Evolutionary conservation across 2,113 vertebrate genomes (phyloP), one percentile per base, ranked within the genome.

Genomic region (Pygoscelis antarcticus): DNA sequence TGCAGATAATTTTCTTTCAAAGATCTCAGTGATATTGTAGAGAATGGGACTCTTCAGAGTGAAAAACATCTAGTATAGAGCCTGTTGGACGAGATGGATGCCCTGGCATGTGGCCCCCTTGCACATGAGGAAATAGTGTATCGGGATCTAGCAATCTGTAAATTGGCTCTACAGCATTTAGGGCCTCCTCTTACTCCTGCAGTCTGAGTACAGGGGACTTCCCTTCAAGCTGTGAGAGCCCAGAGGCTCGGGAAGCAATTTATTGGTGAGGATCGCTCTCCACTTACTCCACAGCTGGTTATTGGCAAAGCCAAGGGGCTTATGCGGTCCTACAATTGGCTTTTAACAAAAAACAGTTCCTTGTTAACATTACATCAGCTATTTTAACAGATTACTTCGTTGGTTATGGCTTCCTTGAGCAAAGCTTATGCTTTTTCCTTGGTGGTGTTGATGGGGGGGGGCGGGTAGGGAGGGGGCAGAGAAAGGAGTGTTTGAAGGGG

Each of bases 191-290:
- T 25, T 34, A 9, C 13, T 27, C 11, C 38, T 21, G 7, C 30
- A n/a, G 46, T 7, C 27, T 1, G 8, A n/a, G 23, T 25, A 25
- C 34, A 17, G 30, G 44, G n/a, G 61, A 16, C 38, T 38, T 27
- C 27, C 44, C 54, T 15, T 8, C 0, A 5, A 34, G 21, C 47
- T 21, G 29, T 3, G 42, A 22, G 34, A 11, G 19, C 46, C 34
- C 38, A 3, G 18, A 34, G 46, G 79, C 70, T 61, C 29, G 9
- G 60, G 29, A 34, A 38, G 44, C 13, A n/a, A 9, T 32, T 55
- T 3, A 3, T 2, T 13, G 46, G 32, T 8, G 71, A 78, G 65
- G 27, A 16, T 52, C 19, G 2, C 11, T 38, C 42, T 20, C 36
- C 15, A 2, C 26, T 42, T 55, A 11, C 34, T 54, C 27, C 29